phyloP scores from a whole-genome alignment of 2,888 invertebrate genomes.

The Ecliptopera silaceata region DNA sequence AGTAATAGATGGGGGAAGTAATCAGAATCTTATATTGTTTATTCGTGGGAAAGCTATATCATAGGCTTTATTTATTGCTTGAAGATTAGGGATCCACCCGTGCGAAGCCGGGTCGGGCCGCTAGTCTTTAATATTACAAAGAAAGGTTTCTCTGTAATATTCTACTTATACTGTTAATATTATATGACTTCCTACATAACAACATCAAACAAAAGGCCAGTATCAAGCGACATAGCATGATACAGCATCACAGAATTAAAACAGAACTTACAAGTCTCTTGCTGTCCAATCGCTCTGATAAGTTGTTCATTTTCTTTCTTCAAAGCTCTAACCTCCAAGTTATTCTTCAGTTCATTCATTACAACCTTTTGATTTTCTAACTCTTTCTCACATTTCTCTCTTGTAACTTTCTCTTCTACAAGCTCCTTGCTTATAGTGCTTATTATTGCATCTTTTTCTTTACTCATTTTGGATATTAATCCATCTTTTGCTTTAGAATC shows the following conservation, averaged over 20 bases:
- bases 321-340: slow-evolving; percentile 45
- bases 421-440: slow-evolving; percentile 52
- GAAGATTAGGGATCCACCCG: too few species aligned
- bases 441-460: slow-evolving; percentile 51
- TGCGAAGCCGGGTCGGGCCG: too few species aligned
- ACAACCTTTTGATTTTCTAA: slow-evolving; percentile 24
- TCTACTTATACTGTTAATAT: too few species aligned
- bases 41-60: too few species aligned
- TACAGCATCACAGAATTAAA: slow-evolving; percentile 21
- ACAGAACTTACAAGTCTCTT: slow-evolving; percentile 61
- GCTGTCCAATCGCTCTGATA: slow-evolving; percentile 53
- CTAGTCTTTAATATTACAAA: too few species aligned
- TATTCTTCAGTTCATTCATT: slow-evolving; percentile 39
- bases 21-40: too few species aligned
- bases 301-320: slow-evolving; percentile 62
- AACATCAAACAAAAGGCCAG: slow-evolving; percentile 21
- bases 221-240: slow-evolving; percentile 20
- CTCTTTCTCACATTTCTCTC: slow-evolving; percentile 43
- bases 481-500: slow-evolving; percentile 44
- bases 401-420: slow-evolving; percentile 46
- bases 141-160: too few species aligned
- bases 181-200: slow-evolving; percentile 14
- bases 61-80: too few species aligned
- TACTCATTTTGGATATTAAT: slow-evolving; percentile 37
- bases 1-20: too few species aligned